Evolutionary conservation across 1,140 invertebrate genomes (phyloP), one percentile per base, ranked within the genome.

Genomic region (Drosophila carrolli): DNA sequence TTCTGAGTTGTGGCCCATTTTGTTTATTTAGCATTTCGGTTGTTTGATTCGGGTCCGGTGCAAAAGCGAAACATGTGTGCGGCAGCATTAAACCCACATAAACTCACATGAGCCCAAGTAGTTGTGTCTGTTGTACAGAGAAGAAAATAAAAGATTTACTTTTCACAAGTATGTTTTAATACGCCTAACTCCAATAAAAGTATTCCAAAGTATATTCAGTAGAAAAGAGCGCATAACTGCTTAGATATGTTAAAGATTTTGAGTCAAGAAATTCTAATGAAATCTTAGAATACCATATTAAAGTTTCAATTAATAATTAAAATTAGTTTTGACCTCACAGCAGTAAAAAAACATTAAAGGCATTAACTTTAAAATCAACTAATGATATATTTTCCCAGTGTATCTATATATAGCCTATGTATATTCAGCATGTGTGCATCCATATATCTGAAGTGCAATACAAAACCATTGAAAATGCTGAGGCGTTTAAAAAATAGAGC

Each of bases 401-500:
- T 50, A 71, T 19, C 53, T 35, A 74, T 55, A 75, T 53, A 68
- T 70, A 60, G 57, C 35, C 35, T 16, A 53, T 58, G 32, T 53
- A 38, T 58, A 38, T 56, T 43, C 60, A 43, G 65, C 63, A 63
- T 72, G 50, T 37, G 53, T 63, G 43, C 44, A 47, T 27, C 32
- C 46, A 47, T 61, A 60, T 79, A 75, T 75, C 56, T 60, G 40
- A 62, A 80, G 72, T 68, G 81, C 81, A 84, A 48, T 80, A 67
- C 76, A 85, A 72, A 72, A 71, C 84, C 78, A 84, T 73, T 76
- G 59, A 80, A 86, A 89, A 88, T 77, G 84, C 84, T 89, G 85
- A 89, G 84, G 77, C 84, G 85, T 89, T 89, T 81, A 84, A 68
- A 89, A 90, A 88, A 86, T 86, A 89, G 84, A 88, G 84, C 83